Evolutionary conservation across 1,140 invertebrate species (phyloP), one percentile per base, ranked within the genome.

Genomic region (Acromyrmex heyeri): DNA sequence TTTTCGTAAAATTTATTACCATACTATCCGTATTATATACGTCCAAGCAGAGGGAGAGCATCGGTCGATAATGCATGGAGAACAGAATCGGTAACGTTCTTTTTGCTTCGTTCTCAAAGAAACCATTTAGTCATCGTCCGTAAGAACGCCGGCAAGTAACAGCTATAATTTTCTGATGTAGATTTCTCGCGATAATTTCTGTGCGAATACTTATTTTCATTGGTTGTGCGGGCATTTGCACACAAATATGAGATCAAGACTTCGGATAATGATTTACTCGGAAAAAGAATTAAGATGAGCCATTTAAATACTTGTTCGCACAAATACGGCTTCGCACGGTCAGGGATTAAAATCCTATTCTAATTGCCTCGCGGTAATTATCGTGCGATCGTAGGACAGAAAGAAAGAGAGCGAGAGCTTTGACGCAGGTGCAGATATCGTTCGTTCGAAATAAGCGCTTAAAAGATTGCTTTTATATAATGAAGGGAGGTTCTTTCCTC

Each of bases 341-440:
- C 59, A 55, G 16, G 72, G 53, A 90, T 91, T 88, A 90, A 88
- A 90, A 83, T 90, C 77, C 48, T 14, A 82, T 62, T 70, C 61
- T 75, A 87, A 91, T 90, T 88, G 62, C 21, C 73, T 34, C 27
- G 48, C 69, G 78, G 69, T 90, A 91, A 91, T 91, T 90, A 57
- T 53, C 72, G 7, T 48, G 50, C 61, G 78, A 85, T 69, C 44
- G 50, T 53, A 24, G 12, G 12, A 44, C 18, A 44, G 55, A 59
- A 7, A 48, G 24, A 44, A 4, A 57, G 18, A 16, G 21, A 57
- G n/a, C 12, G 21, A 53, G 21, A 16, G 38, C 18, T 34, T 70
- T 44, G 85, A 61, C 76, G 59, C 79, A 83, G 78, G 86, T 86
- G 85, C 85, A n/a, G 67, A 86, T 81, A 81, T 59, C 75, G 44